Base-by-base conservation (phyloP, 2,113 vertebrate genomes). In the Perca flavescens region DNA sequence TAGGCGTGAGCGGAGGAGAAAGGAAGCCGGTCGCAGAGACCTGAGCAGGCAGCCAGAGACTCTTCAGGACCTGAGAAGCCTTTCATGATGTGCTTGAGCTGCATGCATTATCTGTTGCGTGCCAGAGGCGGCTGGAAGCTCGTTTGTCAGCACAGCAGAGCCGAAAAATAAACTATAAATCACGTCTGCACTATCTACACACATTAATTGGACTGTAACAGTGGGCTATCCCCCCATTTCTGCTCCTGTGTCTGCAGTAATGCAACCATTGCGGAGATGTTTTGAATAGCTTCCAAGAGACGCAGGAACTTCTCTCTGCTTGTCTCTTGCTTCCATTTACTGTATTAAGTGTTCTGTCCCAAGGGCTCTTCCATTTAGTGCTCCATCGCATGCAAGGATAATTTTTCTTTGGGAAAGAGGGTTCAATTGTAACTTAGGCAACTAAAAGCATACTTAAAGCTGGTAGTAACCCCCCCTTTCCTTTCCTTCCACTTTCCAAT, bases 161-260 rank as follows among this genome's bases (percentile, higher is more conserved):
- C 74, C 15, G 14, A 77, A 81, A 69, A 87, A 84, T 88, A 71
- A 84, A 81, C 86, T 77, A 94, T 94, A 90, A 93, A 92, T 94
- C 93, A 93, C 31, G 71, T 86, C 86, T 77, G 78, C 43, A 9
- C 89, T 90, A 91, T 90, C 92, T 90, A 85, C 89, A 93, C 91
- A 89, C 84, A 92, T 92, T 86, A 93, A 94, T 92, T 92, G 94
- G 92, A 93, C 84, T 94, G 93, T 92, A 94, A 94, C 92, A 84
- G 89, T 7, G 11, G 68, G 67, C 67, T 50, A 5, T 0, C 65
- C 79, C 82, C 78, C n/a, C 80, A 69, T 71, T 72, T 22, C 52
- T 83, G 64, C 87, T 76, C 61, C 34, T 49, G 58, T 80, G 75
- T 72, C 73, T 80, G 79, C 79, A 74, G 76, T 70, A 76, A 75